These are phyloP conservation scores for Vandiemenella viatica DNA, from an alignment of 2,888 invertebrate genomes.

Conservation along the genomic window DNA sequence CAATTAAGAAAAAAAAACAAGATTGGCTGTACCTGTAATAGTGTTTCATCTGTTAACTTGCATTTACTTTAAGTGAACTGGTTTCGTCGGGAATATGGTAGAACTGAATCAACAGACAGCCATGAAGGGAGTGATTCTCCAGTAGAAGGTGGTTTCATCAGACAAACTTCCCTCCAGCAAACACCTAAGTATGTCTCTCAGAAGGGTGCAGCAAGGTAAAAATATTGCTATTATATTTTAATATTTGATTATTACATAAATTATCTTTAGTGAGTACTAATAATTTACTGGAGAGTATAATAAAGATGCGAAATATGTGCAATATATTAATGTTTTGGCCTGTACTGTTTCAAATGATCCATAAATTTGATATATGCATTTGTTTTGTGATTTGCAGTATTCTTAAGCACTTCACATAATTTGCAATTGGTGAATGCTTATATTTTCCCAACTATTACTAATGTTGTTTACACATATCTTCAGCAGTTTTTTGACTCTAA, in stretches of 20 bases:
- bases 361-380: no score
- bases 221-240: no score
- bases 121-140: slow-evolving; percentile 38
- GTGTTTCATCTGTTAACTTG: background rate
- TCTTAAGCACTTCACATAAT: no score
- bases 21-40: background rate
- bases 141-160: slow-evolving; percentile 32
- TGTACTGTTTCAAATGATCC: no score
- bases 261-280: background rate
- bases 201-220: slow-evolving; percentile 23
- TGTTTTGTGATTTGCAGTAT: no score
- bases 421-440: no score
- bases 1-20: background rate
- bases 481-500: no score
- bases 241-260: no score
- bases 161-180: slow-evolving; percentile 28
- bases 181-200: slow-evolving; percentile 24
- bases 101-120: slow-evolving; percentile 36
- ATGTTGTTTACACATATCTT: no score
- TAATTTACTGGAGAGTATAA: no score
- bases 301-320: background rate
- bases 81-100: slow-evolving; percentile 38
- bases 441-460: no score
- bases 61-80: slow-evolving; percentile 35
- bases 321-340: no score